A percentile compares a stretch with the other conserved stretches of the same genome.
Evolutionary conservation across 2,113 vertebrate species (phyloP).

Genomic region (Theropithecus gelada): DNA sequence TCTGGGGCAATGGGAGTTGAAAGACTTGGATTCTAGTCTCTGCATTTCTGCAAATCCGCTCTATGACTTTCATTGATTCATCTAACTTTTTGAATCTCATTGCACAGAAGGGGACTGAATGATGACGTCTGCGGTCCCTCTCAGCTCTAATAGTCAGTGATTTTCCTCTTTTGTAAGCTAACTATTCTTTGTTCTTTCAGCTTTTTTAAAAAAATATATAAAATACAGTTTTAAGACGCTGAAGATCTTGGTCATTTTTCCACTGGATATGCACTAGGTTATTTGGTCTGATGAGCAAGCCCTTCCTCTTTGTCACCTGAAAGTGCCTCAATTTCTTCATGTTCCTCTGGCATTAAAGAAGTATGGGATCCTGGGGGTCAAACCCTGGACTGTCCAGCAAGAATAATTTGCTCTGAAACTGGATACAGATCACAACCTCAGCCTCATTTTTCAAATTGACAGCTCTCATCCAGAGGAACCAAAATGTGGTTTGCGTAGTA

Average conservation of each 20-base stretch:
- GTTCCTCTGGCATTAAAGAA: background rate
- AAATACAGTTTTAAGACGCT: background rate
- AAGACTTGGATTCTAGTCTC: background rate
- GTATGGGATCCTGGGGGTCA: background rate
- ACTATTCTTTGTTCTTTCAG: background rate
- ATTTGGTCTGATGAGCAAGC: background rate
- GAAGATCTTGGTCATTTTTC: background rate
- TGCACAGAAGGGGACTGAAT: background rate
- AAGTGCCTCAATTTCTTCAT: background rate
- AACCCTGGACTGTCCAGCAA: background rate
- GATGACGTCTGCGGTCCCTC: background rate
- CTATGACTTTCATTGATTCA: background rate
- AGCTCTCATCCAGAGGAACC: background rate
- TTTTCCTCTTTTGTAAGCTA: background rate
- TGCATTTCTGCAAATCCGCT: background rate
- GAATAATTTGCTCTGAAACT: background rate
- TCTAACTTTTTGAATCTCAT: background rate
- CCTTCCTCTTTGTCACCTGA: background rate
- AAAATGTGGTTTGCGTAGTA: background rate
- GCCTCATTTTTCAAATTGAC: background rate
- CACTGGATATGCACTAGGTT: background rate
- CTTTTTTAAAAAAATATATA: background rate
- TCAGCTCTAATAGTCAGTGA: background rate
- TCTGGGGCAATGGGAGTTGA: rapidly evolving
- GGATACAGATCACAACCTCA: background rate